Evolutionary conservation across 1,140 invertebrate genomes (phyloP), one percentile per base, ranked within the genome.

Genomic region (Microplitis mediator): DNA sequence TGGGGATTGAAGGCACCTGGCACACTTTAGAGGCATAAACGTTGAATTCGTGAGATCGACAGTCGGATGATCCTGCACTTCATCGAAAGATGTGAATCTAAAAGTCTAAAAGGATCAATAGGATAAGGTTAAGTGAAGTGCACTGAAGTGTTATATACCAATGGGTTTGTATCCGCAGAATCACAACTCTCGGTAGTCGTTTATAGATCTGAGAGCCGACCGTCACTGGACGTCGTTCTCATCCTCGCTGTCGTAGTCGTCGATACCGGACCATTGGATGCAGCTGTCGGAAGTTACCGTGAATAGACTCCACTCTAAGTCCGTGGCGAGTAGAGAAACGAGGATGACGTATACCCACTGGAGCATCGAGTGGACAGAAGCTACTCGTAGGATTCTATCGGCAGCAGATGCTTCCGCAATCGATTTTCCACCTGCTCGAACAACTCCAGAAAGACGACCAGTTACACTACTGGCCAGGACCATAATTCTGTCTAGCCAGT

Each of bases 351-450:
- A 74, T 61, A 68, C 52, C 14, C n/a, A 54, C 34, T 39, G 32
- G 35, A 68, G 54, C 35, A 68, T 34, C 45, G 52, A 32, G 64
- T 72, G 64, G 64, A 68, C 66, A 63, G 45, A 62, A 67, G 60
- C 52, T 32, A 50, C 64, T 23, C 36, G 39, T 50, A 52, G 45
- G 23, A 58, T 69, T 75, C 72, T 63, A 76, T 73, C 67, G 72
- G 69, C 60, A 72, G 68, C 78, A 80, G 78, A 79, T 80, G 77
- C 71, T 79, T 76, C 65, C 65, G 32, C 70, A 69, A 76, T 78
- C 73, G 77, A 79, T 72, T 54, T 16, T 56, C 35, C 45, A 35
- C 54, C 58, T 63, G 61, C 58, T 62, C 16, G 52, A 72, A 45
- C 54, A 72, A 62, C 35, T 54, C 4, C 14, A 72, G 61, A 51